phyloP scores from a whole-genome alignment of 2,888 invertebrate genomes.

The Ganaspis brasiliensis region DNA sequence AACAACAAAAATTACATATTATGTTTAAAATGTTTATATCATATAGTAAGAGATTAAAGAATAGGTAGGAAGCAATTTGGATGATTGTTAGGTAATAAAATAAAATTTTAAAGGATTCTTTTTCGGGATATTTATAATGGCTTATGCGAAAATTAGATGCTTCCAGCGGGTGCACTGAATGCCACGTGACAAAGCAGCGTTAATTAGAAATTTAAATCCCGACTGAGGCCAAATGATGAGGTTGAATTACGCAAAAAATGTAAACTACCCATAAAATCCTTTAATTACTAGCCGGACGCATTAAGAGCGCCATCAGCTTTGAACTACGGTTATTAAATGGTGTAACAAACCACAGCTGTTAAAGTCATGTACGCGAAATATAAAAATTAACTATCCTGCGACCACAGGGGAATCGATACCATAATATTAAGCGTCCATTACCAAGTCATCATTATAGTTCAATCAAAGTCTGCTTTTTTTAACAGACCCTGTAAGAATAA shows the following conservation, averaged over 20 bases:
- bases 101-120: too few species aligned
- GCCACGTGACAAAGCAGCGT: neutral
- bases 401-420: neutral
- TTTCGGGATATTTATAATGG: too few species aligned
- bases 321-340: constrained; percentile 22
- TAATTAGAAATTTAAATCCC: neutral
- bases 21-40: too few species aligned
- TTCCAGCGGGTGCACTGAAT: neutral
- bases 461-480: too few species aligned
- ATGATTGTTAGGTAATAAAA: too few species aligned
- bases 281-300: constrained; percentile 3
- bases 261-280: constrained; percentile 27
- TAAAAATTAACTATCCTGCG: neutral
- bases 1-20: too few species aligned
- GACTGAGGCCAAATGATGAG: constrained; percentile 1
- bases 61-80: too few species aligned
- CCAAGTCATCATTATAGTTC: neutral
- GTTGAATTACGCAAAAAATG: neutral
- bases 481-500: too few species aligned
- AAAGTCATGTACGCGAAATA: neutral
- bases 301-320: constrained; percentile 32
- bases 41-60: too few species aligned
- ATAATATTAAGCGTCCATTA: neutral
- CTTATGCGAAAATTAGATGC: too few species aligned
- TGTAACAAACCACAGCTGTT: constrained; percentile 19